Conservation (phyloP, 2,888 invertebrate genomes). For the Xanthorhoe spadicearia region DNA sequence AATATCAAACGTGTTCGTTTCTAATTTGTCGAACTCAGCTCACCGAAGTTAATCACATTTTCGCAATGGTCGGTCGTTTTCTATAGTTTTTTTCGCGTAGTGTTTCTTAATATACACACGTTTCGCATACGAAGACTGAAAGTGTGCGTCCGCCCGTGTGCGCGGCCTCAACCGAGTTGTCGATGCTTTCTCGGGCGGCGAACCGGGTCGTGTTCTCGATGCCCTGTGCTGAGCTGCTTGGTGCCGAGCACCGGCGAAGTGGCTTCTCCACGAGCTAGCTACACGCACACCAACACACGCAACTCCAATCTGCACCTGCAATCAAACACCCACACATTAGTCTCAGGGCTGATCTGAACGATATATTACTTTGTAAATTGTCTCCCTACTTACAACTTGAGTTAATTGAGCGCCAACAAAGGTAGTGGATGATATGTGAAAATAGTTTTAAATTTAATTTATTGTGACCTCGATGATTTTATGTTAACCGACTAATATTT, state of each 20-base stretch:
- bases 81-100: constrained; percentile 54
- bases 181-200: constrained; percentile 83
- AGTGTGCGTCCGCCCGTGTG: constrained; percentile 76
- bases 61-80: constrained; percentile 52
- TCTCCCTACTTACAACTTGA: background rate
- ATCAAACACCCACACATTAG: constrained; percentile 58
- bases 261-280: constrained; percentile 51
- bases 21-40: constrained; percentile 25
- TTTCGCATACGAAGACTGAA: constrained; percentile 72
- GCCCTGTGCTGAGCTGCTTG: constrained; percentile 67
- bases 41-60: constrained; percentile 41
- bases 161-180: constrained; percentile 84
- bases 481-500: constrained; percentile 26
- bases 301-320: constrained; percentile 48
- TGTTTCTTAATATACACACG: constrained; percentile 60
- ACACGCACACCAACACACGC: constrained; percentile 55
- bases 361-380: background rate
- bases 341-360: constrained; percentile 63
- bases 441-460: background rate
- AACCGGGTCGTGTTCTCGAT: constrained; percentile 84
- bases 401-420: background rate
- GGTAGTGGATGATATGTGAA: background rate
- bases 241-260: constrained; percentile 47
- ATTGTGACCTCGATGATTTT: constrained; percentile 25
- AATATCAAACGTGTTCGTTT: constrained; percentile 24